Evolutionary conservation across 1,140 invertebrate genomes (phyloP).

Genomic region (Mamestra configurata): DNA sequence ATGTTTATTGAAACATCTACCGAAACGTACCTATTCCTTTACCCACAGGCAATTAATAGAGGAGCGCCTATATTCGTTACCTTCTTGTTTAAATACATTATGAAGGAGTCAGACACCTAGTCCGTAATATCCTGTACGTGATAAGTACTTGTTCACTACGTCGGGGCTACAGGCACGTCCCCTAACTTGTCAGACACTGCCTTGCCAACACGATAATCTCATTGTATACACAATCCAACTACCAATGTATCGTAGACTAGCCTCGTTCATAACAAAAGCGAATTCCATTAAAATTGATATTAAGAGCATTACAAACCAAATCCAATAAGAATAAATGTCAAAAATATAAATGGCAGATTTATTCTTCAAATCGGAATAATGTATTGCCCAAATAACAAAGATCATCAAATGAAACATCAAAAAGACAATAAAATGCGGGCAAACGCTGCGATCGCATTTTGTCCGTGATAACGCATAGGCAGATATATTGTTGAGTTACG

Average conservation of each 20-base stretch:
- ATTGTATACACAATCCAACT: conserved; percentile 36
- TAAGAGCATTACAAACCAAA: neutral
- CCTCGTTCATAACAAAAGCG: neutral
- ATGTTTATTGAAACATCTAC: neutral
- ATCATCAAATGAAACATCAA: conserved; percentile 46
- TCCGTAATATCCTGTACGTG: conserved; percentile 20
- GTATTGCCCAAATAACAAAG: conserved; percentile 44
- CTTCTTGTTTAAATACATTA: conserved; percentile 1
- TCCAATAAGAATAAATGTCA: conserved; percentile 6
- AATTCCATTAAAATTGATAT: neutral
- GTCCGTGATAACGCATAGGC: conserved; percentile 37
- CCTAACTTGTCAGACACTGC: conserved; percentile 26
- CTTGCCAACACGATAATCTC: conserved; percentile 34
- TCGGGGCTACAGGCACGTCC: conserved; percentile 1
- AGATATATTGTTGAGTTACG: conserved; percentile 56
- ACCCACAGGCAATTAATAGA: neutral
- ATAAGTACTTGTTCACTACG: conserved; percentile 4
- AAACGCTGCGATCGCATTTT: conserved; percentile 48
- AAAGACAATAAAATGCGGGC: conserved; percentile 41
- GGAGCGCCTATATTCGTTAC: neutral
- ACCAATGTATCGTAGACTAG: neutral
- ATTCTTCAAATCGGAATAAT: conserved; percentile 39
- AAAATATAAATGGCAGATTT: conserved; percentile 14
- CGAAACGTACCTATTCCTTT: neutral
- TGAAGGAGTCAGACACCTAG: conserved; percentile 14